A percentile compares a stretch with the other conserved stretches of the same genome.
Evolutionary conservation across 1,140 invertebrate genomes (phyloP).

Genomic region (Camponotus vicinus): DNA sequence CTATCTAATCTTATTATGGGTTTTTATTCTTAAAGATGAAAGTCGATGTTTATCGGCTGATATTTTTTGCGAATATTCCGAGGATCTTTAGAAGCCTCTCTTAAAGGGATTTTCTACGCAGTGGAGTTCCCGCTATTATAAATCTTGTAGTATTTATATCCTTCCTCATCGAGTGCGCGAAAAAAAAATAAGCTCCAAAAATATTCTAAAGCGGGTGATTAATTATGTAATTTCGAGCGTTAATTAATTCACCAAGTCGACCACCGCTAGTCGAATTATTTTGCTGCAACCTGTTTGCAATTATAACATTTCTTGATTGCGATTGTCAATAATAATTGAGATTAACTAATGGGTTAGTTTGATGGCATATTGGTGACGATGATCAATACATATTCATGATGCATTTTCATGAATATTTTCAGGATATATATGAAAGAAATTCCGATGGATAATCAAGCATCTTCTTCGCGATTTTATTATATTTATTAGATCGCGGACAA

Average conservation of each 20-base stretch:
- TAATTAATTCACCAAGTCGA: constrained; percentile 34
- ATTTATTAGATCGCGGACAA: too few relatives aligned
- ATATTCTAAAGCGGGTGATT: constrained; percentile 24
- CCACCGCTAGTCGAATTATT: background rate
- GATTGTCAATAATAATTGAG: constrained; percentile 13
- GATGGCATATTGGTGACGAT: too few relatives aligned
- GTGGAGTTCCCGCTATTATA: constrained; percentile 14
- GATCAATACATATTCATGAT: background rate
- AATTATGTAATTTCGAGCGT: constrained; percentile 29
- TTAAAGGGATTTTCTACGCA: constrained; percentile 10
- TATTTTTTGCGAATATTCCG: background rate
- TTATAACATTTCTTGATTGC: background rate
- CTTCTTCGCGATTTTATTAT: background rate
- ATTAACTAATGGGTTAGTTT: background rate
- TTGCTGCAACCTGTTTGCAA: background rate
- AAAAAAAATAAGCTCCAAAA: constrained; percentile 26
- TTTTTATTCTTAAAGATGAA: background rate
- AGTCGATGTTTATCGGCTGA: background rate
- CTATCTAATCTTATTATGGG: background rate
- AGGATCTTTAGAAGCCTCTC: background rate
- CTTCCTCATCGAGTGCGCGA: background rate
- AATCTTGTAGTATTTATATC: constrained; percentile 30
- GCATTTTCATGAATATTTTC: background rate
- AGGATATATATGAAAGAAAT: background rate
- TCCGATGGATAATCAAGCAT: background rate